Percentiles rank a stretch among this genome's conserved stretches.
phyloP scores from a whole-genome alignment of 2,797 vertebrate species.

The Gallirallus australis region DNA sequence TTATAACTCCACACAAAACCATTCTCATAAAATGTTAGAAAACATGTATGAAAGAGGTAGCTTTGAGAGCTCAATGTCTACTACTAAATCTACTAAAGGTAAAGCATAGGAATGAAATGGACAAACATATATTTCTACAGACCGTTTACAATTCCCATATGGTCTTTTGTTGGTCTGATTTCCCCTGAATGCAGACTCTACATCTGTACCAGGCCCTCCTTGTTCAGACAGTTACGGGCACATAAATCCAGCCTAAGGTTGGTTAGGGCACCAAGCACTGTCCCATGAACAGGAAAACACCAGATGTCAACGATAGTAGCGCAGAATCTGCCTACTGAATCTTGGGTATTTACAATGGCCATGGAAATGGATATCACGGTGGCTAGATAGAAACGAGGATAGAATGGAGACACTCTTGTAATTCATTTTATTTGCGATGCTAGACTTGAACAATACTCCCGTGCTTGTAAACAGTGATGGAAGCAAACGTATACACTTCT shows the following conservation, averaged over 20 bases:
- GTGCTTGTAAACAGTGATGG: background rate
- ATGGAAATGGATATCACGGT: background rate
- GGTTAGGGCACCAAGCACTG: background rate
- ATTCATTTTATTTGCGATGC: background rate
- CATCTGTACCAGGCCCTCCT: background rate
- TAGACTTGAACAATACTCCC: background rate
- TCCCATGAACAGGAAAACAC: background rate
- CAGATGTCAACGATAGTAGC: background rate
- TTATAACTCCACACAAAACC: background rate
- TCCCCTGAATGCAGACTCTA: background rate
- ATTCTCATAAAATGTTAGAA: background rate
- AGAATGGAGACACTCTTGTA: background rate
- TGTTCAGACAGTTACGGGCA: background rate
- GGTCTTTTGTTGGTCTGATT: background rate
- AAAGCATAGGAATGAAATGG: background rate
- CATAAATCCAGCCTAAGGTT: background rate
- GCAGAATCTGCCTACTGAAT: background rate
- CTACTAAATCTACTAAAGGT: background rate
- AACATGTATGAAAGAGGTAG: background rate
- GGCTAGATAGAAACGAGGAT: background rate
- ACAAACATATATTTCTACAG: background rate
- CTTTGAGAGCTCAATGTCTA: background rate
- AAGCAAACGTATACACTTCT: background rate
- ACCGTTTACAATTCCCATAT: background rate
- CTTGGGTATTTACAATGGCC: background rate